Conservation (phyloP, 2,113 vertebrate species). For the Stomatorhinus ivindoensis region DNA sequence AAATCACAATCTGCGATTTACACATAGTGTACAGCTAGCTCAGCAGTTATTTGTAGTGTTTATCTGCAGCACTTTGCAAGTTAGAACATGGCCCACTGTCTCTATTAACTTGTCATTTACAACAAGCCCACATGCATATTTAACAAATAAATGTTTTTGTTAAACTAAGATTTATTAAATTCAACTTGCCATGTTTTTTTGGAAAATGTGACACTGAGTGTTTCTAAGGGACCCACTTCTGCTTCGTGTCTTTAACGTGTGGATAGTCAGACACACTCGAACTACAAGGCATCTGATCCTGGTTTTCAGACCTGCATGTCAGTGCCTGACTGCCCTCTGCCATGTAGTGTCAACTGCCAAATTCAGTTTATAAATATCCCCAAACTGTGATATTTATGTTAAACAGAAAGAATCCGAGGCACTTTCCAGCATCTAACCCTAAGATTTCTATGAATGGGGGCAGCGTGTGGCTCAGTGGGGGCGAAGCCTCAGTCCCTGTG, state of each 20-base stretch:
- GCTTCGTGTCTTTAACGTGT: neutral
- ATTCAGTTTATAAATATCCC: neutral
- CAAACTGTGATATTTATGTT: neutral
- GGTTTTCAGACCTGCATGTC: neutral
- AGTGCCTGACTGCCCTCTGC: neutral
- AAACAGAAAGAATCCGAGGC: neutral
- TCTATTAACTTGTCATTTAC: neutral
- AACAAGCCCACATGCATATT: neutral
- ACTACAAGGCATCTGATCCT: neutral
- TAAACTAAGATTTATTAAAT: neutral
- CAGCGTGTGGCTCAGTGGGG: no score
- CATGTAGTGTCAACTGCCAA: neutral
- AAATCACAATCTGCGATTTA: neutral
- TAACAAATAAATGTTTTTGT: neutral
- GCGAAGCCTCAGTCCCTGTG: no score
- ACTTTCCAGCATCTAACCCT: neutral
- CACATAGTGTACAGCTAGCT: neutral
- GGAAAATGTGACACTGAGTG: neutral
- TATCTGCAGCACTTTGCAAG: neutral
- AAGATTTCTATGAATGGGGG: neutral
- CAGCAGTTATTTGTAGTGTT: neutral
- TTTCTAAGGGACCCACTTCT: neutral
- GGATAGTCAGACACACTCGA: neutral
- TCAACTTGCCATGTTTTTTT: neutral
- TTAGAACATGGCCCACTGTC: neutral